phyloP scores from a whole-genome alignment of 2,888 invertebrate species.

The Noctua pronuba region DNA sequence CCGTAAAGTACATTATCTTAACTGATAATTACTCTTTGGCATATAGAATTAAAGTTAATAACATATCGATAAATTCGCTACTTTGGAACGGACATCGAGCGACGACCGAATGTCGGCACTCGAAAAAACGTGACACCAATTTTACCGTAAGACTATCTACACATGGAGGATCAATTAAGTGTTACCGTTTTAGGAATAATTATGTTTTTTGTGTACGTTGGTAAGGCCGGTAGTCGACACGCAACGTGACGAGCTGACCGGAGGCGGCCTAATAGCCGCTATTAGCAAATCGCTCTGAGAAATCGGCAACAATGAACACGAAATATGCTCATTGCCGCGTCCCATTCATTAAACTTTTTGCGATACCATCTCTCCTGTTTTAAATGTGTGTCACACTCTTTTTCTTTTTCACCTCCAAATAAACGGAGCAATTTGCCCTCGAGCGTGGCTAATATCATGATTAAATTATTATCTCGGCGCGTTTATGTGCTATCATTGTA shows the following conservation, averaged over 20 bases:
- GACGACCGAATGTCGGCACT: constrained; percentile 75
- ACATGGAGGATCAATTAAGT: constrained; percentile 82
- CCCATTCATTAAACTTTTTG: constrained; percentile 86
- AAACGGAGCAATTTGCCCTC: constrained; percentile 82
- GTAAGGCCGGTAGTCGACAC: constrained; percentile 84
- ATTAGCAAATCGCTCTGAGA: constrained; percentile 88
- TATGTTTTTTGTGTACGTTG: constrained; percentile 81
- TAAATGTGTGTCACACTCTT: constrained; percentile 84
- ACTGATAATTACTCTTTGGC: constrained; percentile 69
- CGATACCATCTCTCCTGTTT: constrained; percentile 81
- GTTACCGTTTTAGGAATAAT: constrained; percentile 88
- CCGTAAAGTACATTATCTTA: constrained; percentile 63
- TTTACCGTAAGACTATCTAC: constrained; percentile 82
- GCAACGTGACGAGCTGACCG: constrained; percentile 78
- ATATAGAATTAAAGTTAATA: constrained; percentile 73
- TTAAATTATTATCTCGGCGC: constrained; percentile 84
- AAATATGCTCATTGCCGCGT: constrained; percentile 85
- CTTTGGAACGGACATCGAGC: constrained; percentile 65
- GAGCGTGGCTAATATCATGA: constrained; percentile 80
- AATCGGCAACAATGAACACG: constrained; percentile 88
- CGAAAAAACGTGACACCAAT: constrained; percentile 77
- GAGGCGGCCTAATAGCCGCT: constrained; percentile 85
- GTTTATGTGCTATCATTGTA: constrained; percentile 79
- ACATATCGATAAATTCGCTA: constrained; percentile 73
- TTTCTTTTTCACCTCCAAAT: constrained; percentile 76